Percentiles rank a stretch among this genome's conserved stretches.
These are phyloP conservation scores for Meloidogyne chitwoodi DNA, from an alignment of 1,140 invertebrate genomes.

Conservation along the genomic window DNA sequence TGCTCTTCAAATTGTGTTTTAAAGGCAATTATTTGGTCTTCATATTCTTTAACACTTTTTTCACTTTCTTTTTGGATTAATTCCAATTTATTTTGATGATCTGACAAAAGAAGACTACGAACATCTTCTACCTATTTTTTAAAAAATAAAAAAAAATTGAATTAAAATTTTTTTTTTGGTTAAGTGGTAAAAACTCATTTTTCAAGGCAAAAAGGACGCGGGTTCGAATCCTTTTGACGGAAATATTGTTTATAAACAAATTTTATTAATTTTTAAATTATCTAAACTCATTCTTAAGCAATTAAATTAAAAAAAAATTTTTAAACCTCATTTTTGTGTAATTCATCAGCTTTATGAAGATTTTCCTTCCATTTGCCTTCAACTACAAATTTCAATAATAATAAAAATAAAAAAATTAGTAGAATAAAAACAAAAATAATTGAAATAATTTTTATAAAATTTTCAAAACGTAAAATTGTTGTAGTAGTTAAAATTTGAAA, in stretches of 20 bases:
- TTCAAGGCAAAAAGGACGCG: no score
- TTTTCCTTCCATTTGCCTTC: not conserved
- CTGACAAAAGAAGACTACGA: not conserved
- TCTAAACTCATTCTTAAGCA: not conserved
- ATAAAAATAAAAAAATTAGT: not conserved
- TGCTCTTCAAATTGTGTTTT: not conserved
- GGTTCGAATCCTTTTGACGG: not conserved
- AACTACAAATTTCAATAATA: conserved; percentile 16
- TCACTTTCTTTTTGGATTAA: not conserved
- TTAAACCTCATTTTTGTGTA: not conserved
- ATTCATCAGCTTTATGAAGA: not conserved
- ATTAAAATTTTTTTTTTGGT: not conserved
- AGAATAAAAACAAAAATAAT: not conserved
- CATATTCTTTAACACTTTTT: not conserved
- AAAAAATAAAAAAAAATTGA: not conserved
- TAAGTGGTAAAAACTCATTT: no score
- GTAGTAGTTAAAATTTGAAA: not conserved
- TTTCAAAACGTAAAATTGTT: not conserved
- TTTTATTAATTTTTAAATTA: not conserved
- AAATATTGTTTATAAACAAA: not conserved
- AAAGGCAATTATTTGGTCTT: not conserved
- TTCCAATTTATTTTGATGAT: not conserved
- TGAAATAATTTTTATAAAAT: not conserved
- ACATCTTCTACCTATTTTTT: not conserved
- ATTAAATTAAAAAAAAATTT: not conserved